A percentile compares a stretch with the other conserved stretches of the same genome.
phyloP scores from a whole-genome alignment of 2,113 vertebrate genomes.

The Laticauda laticaudata region DNA sequence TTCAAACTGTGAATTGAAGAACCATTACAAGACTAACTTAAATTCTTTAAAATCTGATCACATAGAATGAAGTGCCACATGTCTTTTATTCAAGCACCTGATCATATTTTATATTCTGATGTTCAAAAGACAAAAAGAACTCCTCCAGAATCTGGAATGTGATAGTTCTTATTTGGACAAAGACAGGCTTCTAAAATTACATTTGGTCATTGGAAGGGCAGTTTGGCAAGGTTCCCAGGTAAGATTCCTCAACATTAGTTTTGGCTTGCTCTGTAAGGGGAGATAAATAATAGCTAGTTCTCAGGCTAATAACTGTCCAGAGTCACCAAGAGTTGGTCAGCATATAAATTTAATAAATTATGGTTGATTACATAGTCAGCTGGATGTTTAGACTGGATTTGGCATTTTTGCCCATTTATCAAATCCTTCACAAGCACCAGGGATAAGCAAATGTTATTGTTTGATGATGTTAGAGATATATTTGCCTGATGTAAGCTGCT shows the following conservation, averaged over 20 bases:
- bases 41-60: neutral
- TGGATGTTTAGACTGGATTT: neutral
- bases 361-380: neutral
- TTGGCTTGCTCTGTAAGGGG: neutral
- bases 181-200: neutral
- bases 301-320: neutral
- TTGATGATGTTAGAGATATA: neutral
- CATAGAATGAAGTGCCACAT: neutral
- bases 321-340: neutral
- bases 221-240: neutral
- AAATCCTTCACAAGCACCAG: neutral
- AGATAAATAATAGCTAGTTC: neutral
- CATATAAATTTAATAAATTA: neutral
- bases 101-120: neutral
- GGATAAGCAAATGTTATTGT: neutral
- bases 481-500: neutral
- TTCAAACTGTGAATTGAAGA: neutral
- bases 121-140: neutral
- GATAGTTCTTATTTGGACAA: neutral
- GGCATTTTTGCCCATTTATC: neutral
- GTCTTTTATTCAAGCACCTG: no score
- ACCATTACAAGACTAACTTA: neutral
- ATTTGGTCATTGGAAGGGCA: neutral
- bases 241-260: neutral
- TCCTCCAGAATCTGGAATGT: neutral